phyloP scores from a whole-genome alignment of 1,140 invertebrate genomes.

The Holcopasites calliopsidis region DNA sequence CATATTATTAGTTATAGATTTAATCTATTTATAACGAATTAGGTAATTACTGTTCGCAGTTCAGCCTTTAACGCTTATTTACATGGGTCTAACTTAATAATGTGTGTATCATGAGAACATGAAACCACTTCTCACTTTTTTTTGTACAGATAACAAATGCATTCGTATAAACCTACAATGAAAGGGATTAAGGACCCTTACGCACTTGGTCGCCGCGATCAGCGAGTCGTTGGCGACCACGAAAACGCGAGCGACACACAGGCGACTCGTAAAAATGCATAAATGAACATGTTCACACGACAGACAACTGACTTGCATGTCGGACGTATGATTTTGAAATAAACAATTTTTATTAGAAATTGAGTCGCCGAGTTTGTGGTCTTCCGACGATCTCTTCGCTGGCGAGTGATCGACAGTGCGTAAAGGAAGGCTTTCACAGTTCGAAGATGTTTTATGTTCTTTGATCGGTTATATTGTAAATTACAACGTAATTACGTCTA shows the following conservation, averaged over 20 bases:
- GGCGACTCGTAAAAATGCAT: too few relatives aligned
- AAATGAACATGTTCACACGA: too few relatives aligned
- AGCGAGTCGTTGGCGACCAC: too few relatives aligned
- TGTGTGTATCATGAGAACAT: neutral
- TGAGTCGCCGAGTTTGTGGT: too few relatives aligned
- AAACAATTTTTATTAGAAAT: too few relatives aligned
- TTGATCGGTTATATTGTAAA: neutral
- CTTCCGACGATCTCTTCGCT: too few relatives aligned
- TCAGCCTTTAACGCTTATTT: conserved; percentile 6
- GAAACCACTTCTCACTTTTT: neutral
- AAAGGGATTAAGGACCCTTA: neutral
- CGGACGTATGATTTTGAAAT: too few relatives aligned
- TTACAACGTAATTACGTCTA: neutral
- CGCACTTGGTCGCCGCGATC: too few relatives aligned
- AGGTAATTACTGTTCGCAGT: conserved; percentile 1
- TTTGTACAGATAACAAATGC: conserved; percentile 7
- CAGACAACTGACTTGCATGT: too few relatives aligned
- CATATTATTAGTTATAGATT: neutral
- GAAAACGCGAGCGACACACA: too few relatives aligned
- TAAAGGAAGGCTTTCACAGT: too few relatives aligned
- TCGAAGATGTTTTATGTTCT: conserved; percentile 1
- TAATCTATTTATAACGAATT: neutral
- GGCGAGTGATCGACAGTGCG: too few relatives aligned
- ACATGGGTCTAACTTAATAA: neutral
- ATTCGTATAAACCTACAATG: conserved; percentile 12